Base-by-base conservation (phyloP, 2,113 vertebrate species). In the Delphinus delphis region DNA sequence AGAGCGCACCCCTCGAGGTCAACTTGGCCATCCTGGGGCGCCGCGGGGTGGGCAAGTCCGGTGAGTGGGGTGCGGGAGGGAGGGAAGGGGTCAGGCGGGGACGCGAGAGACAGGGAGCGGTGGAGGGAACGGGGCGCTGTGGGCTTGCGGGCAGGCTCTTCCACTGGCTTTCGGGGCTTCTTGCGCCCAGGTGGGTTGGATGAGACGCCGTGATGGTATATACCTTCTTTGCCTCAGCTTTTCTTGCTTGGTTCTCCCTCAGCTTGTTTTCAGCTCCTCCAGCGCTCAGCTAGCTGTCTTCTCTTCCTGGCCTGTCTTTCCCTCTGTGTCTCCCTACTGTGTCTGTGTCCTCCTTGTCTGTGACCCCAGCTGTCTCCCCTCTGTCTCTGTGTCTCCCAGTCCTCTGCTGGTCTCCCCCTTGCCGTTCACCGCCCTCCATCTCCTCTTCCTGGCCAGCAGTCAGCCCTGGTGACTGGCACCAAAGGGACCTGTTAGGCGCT, bases 11-110 rank as follows among this genome's bases (percentile, higher is more conserved):
- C 28, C 76, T 97, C 13, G 99, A 99, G 88, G 99, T 99, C 96
- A 99, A 99, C 73, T 93, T 99, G 97, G 99, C 98, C n/a, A 98
- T 99, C 83, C 98, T 99, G 88, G 99, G 99, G 53, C 99, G 99
- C 86, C 98, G 97, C 81, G 99, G 99, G 44, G 99, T 98, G 0
- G 99, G 99, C 53, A 99, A 99, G 97, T 99, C 99, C 97, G 99
- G 99, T 99, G 97, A 99, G 99, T 89, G 76, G 73, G 58, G 47
- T 3, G 15, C 33, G 25, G 15, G 13, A 0, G 20, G 9, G 26
- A 17, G 58, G 21, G 31, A 58, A 12, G 81, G 80, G 41, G 10
- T 2, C 13, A 18, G 58, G 33, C 5, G 44, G 7, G 31, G 15
- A 8, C 2, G 6, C 18, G 47, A 20, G 14, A 33, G 44, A 2